Percentiles rank a stretch among this genome's conserved stretches.
Conservation (phyloP, 1,140 invertebrate species). For the Lutraria rhynchaena region DNA sequence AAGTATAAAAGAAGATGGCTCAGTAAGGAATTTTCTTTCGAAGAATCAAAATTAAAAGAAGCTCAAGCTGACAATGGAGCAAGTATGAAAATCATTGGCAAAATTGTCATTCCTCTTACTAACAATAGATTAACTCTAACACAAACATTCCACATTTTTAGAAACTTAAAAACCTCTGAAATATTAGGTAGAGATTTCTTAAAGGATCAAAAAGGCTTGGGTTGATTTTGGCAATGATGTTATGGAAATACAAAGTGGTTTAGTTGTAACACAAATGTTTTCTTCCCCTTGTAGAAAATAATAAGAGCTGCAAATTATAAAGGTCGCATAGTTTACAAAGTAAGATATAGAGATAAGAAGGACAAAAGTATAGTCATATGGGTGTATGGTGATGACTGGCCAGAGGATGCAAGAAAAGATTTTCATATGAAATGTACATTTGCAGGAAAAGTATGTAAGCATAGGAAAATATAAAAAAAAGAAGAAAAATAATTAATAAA, state of each 20-base stretch:
- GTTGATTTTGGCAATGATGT: conserved; percentile 30
- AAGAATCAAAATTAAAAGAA: conserved; percentile 3
- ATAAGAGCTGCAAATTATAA: conserved; percentile 16
- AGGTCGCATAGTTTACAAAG: conserved; percentile 4
- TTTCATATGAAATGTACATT: conserved; percentile 33
- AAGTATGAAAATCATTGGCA: conserved; percentile 19
- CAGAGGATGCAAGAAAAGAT: conserved; percentile 12
- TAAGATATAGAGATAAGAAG: no score
- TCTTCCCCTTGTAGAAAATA: conserved; percentile 4
- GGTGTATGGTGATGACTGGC: no score
- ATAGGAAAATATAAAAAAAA: no score
- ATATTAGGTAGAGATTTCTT: conserved; percentile 23
- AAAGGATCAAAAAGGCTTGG: conserved; percentile 42
- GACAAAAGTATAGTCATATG: no score
- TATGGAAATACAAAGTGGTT: conserved; percentile 10
- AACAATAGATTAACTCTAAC: conserved; percentile 18
- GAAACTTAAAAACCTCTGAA: conserved; percentile 18
- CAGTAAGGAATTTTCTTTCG: neutral
- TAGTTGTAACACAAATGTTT: conserved; percentile 25
- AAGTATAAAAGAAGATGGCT: conserved; percentile 9
- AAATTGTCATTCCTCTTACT: conserved; percentile 14
- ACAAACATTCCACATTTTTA: conserved; percentile 22
- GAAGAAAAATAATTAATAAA: no score
- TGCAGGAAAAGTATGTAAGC: conserved; percentile 5
- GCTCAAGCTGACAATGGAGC: conserved; percentile 24